phyloP scores from a whole-genome alignment of 2,113 vertebrate genomes.

The Centrocercus urophasianus region DNA sequence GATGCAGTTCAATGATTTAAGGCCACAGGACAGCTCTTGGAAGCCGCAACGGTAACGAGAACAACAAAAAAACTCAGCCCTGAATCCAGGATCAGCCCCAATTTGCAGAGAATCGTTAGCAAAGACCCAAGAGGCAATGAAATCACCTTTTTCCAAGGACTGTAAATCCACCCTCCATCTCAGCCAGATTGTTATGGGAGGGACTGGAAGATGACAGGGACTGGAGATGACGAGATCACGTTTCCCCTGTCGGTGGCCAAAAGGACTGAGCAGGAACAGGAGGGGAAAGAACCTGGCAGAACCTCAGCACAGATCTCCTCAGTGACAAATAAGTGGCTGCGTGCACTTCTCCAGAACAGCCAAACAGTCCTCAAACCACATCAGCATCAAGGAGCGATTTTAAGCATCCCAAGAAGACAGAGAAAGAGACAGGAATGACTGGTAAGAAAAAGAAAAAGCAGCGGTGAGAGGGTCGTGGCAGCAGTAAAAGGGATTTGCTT shows the following conservation, averaged over 20 bases:
- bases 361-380: fast-evolving
- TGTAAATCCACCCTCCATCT: not conserved
- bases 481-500: not conserved
- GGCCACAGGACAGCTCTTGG: not conserved
- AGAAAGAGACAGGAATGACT: not conserved
- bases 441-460: not conserved
- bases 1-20: not conserved
- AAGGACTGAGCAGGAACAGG: not conserved
- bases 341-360: fast-evolving
- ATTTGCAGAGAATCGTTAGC: not conserved
- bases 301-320: not conserved
- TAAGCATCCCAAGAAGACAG: not conserved
- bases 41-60: not conserved
- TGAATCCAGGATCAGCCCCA: not conserved
- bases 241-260: not conserved
- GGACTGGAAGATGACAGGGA: not conserved
- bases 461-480: fast-evolving
- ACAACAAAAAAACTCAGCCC: not conserved
- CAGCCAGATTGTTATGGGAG: not conserved
- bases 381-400: not conserved
- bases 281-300: not conserved
- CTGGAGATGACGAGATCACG: not conserved
- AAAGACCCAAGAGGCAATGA: not conserved
- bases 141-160: not conserved
- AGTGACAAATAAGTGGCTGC: fast-evolving